Evolutionary conservation across 1,140 invertebrate genomes (phyloP).

Genomic region (Copidosoma floridanum): DNA sequence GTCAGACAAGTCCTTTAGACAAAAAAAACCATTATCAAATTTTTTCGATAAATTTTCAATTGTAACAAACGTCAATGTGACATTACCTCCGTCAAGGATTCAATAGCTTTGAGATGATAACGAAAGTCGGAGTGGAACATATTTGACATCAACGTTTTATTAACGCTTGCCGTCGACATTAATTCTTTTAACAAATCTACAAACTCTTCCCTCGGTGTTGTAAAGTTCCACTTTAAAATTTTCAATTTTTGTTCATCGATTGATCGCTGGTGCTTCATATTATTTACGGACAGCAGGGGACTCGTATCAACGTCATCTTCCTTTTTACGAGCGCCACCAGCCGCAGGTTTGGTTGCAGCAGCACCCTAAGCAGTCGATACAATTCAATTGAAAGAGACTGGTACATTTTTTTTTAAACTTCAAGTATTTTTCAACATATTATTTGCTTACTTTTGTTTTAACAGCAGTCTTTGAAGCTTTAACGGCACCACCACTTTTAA

Average conservation of each 20-base stretch:
- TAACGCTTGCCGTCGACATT: conserved; percentile 85
- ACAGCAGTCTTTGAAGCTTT: conserved; percentile 56
- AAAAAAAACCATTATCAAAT: conserved; percentile 14
- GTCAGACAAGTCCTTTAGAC: conserved; percentile 66
- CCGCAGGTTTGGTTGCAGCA: conserved; percentile 38
- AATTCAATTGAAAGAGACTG: too few species aligned
- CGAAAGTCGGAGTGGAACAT: conserved; percentile 97
- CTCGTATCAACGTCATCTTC: conserved; percentile 84
- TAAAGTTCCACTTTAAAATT: conserved; percentile 95
- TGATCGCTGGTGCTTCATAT: conserved; percentile 85
- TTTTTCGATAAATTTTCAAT: not conserved
- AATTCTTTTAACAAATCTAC: conserved; percentile 88
- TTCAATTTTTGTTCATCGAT: conserved; percentile 92
- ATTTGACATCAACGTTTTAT: conserved; percentile 80
- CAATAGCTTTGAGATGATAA: conserved; percentile 93
- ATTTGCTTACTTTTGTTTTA: conserved; percentile 45
- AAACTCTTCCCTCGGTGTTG: conserved; percentile 88
- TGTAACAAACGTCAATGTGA: not conserved
- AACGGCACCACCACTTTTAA: conserved; percentile 60
- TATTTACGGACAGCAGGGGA: conserved; percentile 79
- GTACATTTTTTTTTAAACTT: too few species aligned
- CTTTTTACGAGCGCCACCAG: conserved; percentile 72
- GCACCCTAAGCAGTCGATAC: conserved; percentile 14
- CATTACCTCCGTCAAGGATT: conserved; percentile 75
- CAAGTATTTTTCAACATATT: too few species aligned